A percentile compares a stretch with the other conserved stretches of the same genome.
Conservation (phyloP, 2,888 invertebrate species). For the Rhingia campestris region DNA sequence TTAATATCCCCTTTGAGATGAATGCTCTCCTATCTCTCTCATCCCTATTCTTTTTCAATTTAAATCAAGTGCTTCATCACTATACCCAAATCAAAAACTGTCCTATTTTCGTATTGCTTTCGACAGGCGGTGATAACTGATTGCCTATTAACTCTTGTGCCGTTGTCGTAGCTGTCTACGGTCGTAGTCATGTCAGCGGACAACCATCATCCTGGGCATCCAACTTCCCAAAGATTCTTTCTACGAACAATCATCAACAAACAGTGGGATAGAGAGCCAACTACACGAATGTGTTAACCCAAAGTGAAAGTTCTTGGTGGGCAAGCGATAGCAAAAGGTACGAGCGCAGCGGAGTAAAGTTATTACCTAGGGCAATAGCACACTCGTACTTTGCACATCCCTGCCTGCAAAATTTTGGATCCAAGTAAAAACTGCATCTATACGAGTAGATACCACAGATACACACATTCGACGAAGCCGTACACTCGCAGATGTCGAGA, state of each 20-base stretch:
- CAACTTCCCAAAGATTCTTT: slow-evolving; percentile 30
- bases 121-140: slow-evolving; percentile 65
- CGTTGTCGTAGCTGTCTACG: slow-evolving; percentile 8
- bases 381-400: slow-evolving; percentile 11
- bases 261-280: slow-evolving; percentile 23
- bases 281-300: slow-evolving; percentile 34
- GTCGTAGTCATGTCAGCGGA: slow-evolving; percentile 26
- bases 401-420: slow-evolving; percentile 2
- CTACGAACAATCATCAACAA: slow-evolving; percentile 38
- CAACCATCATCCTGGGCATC: slow-evolving; percentile 30
- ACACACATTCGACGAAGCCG: slow-evolving; percentile 7
- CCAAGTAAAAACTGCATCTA: slow-evolving; percentile 30
- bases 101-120: slow-evolving; percentile 52
- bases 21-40: not conserved
- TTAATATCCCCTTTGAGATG: slow-evolving; percentile 52
- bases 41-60: slow-evolving; percentile 32
- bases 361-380: slow-evolving; percentile 27
- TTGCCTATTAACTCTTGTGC: slow-evolving; percentile 56
- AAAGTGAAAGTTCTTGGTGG: slow-evolving; percentile 70
- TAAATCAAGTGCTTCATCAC: slow-evolving; percentile 66
- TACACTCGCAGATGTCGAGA: not conserved
- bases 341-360: not conserved
- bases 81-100: slow-evolving; percentile 62
- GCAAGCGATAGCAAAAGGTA: slow-evolving; percentile 43
- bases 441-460: too few relatives aligned